Conservation (phyloP, 1,140 invertebrate genomes). For the Psix sp. region DNA sequence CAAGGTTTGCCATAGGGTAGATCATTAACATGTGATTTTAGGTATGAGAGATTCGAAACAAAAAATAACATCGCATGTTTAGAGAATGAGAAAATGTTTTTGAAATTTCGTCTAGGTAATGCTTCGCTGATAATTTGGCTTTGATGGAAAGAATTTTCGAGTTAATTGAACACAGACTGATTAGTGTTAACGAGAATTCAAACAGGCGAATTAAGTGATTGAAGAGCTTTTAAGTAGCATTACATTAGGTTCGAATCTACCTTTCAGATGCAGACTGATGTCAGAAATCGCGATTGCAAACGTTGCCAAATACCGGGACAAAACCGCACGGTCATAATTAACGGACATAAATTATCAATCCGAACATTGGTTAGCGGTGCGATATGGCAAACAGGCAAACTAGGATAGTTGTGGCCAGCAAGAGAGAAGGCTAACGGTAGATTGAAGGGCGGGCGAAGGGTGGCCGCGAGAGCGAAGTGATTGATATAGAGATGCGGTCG, state of each 20-base stretch:
- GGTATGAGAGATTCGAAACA: too few relatives aligned
- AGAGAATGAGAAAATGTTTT: too few relatives aligned
- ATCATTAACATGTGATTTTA: too few relatives aligned
- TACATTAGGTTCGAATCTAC: constrained; percentile 52
- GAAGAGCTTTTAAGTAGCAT: constrained; percentile 39
- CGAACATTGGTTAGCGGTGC: constrained; percentile 72
- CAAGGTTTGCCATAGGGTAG: constrained; percentile 14
- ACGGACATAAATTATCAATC: constrained; percentile 77
- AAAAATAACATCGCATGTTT: too few relatives aligned
- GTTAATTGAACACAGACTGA: neutral
- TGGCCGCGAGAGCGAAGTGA: constrained; percentile 72
- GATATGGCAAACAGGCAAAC: constrained; percentile 64
- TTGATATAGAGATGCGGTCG: constrained; percentile 77
- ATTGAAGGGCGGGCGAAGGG: constrained; percentile 68
- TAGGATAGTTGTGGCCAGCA: constrained; percentile 57
- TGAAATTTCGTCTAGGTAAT: too few relatives aligned
- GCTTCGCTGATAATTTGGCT: too few relatives aligned
- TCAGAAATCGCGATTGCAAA: constrained; percentile 60
- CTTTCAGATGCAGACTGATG: constrained; percentile 51
- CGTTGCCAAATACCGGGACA: constrained; percentile 59
- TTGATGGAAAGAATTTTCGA: too few relatives aligned
- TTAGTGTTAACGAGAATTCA: neutral
- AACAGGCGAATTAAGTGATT: constrained; percentile 22
- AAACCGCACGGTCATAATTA: constrained; percentile 75
- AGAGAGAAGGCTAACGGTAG: constrained; percentile 54